Evolutionary conservation across 2,797 vertebrate genomes (phyloP).

Genomic region (Neopelma chrysocephalum): DNA sequence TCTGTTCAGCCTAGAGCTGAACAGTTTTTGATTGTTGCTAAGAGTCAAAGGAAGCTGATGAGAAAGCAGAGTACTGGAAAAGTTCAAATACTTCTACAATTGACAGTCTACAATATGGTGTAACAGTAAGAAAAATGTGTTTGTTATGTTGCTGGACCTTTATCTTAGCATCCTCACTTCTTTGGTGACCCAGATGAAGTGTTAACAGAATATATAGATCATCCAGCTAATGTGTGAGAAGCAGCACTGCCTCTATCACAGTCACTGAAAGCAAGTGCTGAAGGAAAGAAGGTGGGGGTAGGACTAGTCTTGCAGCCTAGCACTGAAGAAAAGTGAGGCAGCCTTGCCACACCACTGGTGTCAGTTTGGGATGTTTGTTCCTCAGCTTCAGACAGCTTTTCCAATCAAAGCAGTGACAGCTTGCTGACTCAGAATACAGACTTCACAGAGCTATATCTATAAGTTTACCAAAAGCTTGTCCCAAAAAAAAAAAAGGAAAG

Average conservation of each 20-base stretch:
- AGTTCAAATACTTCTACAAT: neutral
- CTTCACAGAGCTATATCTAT: neutral
- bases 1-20: neutral
- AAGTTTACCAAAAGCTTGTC: neutral
- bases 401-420: neutral
- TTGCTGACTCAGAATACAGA: neutral
- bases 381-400: neutral
- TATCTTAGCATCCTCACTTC: slow-evolving; percentile 1
- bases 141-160: slow-evolving; percentile 35
- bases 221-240: slow-evolving; percentile 12
- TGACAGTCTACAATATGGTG: neutral
- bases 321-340: neutral
- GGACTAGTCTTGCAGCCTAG: neutral
- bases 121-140: slow-evolving; percentile 44
- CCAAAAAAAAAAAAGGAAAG: neutral
- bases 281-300: neutral
- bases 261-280: neutral
- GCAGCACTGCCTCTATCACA: slow-evolving; percentile 17
- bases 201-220: slow-evolving; percentile 46
- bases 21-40: neutral
- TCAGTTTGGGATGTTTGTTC: neutral
- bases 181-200: slow-evolving; percentile 31
- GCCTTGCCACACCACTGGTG: fast-evolving
- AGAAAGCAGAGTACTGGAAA: neutral
- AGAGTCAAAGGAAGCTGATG: neutral